Evolutionary conservation across 2,888 invertebrate genomes (phyloP), one percentile per base, ranked within the genome.

Genomic region (Seira ritae): DNA sequence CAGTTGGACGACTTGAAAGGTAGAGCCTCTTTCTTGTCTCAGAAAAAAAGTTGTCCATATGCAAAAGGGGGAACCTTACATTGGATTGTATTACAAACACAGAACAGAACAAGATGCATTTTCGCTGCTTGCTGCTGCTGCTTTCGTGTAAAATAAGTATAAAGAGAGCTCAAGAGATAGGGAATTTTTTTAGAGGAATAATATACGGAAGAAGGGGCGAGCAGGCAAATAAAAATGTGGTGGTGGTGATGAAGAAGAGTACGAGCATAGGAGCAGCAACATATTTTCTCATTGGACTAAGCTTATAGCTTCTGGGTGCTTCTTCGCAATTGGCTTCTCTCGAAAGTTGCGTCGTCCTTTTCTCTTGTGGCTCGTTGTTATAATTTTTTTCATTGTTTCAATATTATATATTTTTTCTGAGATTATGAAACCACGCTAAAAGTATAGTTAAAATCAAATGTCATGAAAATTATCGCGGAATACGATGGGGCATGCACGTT

Each of bases 21-120:
- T 79, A 80, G 80, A 80, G 80, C 80, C 80, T 73, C 80, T 80
- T 79, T 79, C 42, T 73, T 67, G 22, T 78, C 60, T 65, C 10
- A 19, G 31, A n/a, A 68, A 77, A 77, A 79, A 79, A 79, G 22
- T 79, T 79, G 71, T 79, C 79, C 79, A 79, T 79, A 79, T 79
- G 79, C 79, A 79, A 79, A 79, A 72, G 72, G 79, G 79, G 72
- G 72, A 72, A 71, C 24, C 46, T 24, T 78, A n/a, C n/a, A n/a
- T 66, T 71, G 50, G 50, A 42, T 42, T 42, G 42, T 42, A 42
- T 42, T 42, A n/a, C 12, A 12, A 42, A 42, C 42, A 12, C 42
- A 42, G 6, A 8, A 42, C 6, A 42, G 42, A 8, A 8, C 6
- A 12, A 42, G 42, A 42, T 42, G 42, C 42, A 42, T 42, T 42